Base-by-base conservation (phyloP, 2,888 invertebrate species). In the Caenorhabditis uteleia region DNA sequence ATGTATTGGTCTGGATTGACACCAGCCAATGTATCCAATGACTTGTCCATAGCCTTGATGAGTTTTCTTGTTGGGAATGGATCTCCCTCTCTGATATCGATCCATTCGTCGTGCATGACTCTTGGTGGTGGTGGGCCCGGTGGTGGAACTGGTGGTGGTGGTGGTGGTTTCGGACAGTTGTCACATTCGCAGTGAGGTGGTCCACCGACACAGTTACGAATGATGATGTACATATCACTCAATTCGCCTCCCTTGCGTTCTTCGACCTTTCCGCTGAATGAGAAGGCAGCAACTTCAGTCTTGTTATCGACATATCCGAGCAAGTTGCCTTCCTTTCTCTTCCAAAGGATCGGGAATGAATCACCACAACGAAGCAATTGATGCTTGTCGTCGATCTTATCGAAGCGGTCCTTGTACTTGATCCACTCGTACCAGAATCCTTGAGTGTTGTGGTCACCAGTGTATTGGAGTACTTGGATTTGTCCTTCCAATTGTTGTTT, bases 381-480 rank as follows among this genome's bases (percentile, higher is more conserved):
- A 40, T 74, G 77, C 54, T 64, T 54, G 55, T 68, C 68, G 23
- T 68, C 75, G 25, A 58, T 23, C 40, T 74, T 75, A 27, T 72
- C 77, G 21, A 71, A 58, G 44, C 79, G 74, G 39, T 79, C 75
- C 50, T 57, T 66, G 64, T 79, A 79, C 64, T 76, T 70, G 69
- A 79, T 76, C 79, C 79, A 78, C 48, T 77, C 68, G 70, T 78
- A 78, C 79, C 78, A 79, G 62, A 67, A 77, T 14, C 60, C 58
- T 47, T 59, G 77, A 25, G 44, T 49, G 50, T 62, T 62, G 55
- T 79, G 79, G 61, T 80, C 78, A 20, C 79, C 79, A 51, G 68
- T 58, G 69, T 79, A 79, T 47, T 78, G 78, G 14, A 79, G 73
- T 26, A 79, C 75, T 55, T 79, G 79, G 40, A 79, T 79, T 53